phyloP scores from a whole-genome alignment of 2,113 vertebrate species.

The Gasterosteus nipponicus region DNA sequence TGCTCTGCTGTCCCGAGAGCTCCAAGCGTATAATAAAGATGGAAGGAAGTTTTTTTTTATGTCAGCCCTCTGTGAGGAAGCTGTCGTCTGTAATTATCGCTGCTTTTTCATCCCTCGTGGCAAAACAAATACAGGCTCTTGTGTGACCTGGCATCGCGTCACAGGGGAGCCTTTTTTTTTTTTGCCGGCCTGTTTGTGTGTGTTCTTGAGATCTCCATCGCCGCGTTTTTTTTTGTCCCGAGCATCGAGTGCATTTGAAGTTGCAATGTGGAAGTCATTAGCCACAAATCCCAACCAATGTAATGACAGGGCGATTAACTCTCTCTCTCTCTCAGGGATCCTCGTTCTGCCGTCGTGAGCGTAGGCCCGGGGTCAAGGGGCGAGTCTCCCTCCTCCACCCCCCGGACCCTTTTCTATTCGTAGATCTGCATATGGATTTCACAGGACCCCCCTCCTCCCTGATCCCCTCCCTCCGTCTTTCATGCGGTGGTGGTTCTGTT shows the following conservation, averaged over 20 bases:
- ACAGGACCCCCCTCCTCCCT: slow-evolving; percentile 40
- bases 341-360: slow-evolving; percentile 51
- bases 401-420: slow-evolving; percentile 78
- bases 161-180: slow-evolving; percentile 46
- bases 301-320: slow-evolving; percentile 81
- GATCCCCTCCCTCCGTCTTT: slow-evolving; percentile 54
- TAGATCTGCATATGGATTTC: slow-evolving; percentile 72
- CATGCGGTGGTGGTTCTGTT: slow-evolving; percentile 79
- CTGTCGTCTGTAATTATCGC: slow-evolving; percentile 74
- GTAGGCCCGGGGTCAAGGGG: slow-evolving; percentile 61
- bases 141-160: slow-evolving; percentile 55
- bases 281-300: slow-evolving; percentile 73
- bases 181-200: slow-evolving; percentile 67
- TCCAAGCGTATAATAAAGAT: slow-evolving; percentile 73
- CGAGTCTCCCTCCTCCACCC: slow-evolving; percentile 68
- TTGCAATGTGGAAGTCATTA: slow-evolving; percentile 82
- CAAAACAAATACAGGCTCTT: slow-evolving; percentile 67
- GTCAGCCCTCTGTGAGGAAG: slow-evolving; percentile 67
- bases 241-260: slow-evolving; percentile 67
- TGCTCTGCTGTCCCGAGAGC: slow-evolving; percentile 49
- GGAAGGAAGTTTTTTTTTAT: slow-evolving; percentile 70
- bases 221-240: not conserved
- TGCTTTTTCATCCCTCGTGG: slow-evolving; percentile 69
- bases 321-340: slow-evolving; percentile 47
- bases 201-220: slow-evolving; percentile 39